Base-by-base conservation (phyloP, 64 coral and sea anemone genomes). In the Hydrozoanthus tunicans region DNA sequence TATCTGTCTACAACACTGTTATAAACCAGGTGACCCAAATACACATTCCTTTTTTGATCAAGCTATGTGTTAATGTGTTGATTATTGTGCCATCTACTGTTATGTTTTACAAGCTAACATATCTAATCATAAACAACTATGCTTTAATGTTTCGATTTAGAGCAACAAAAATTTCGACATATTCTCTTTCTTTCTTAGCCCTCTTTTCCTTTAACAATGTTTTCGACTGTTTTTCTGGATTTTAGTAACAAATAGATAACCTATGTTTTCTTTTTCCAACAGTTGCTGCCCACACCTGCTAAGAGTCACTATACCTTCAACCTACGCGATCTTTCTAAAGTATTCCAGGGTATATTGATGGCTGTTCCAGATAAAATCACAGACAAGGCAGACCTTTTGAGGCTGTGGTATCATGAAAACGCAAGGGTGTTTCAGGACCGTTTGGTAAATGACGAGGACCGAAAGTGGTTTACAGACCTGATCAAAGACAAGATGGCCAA, bases 271-370 rank as follows among this genome's bases (percentile, higher is more conserved):
- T 90, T 90, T 51, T 32, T 9, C 56, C 64, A 91, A 32, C 59
- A 99, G 97, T 65, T 99, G 43, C 92, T 99, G 1, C 97, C 97
- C 63, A 99, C 97, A 6, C 97, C 97, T 27, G 94, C 97, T 9
- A 99, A 99, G 59, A 99, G 97, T 70, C 97, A 99, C 90, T 99
- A 99, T 82, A 99, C 97, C 3, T 99, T 99, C 62, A 99, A 99
- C 51, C 84, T 99, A 43, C 97, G 97, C 56, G 97, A 99, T 76
- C 85, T 99, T 77, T 99, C 97, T 1, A 99, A 99, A 82, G 97
- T 99, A 7, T 99, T 99, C 73, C 97, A 99, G 85, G 97, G 97
- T 13, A 93, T 99, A 8, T 71, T 99, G 15, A 99, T 99, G 97
- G 97, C 94, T 56, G 83, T 71, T 58, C 77, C 97, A 10, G 84